A percentile compares a stretch with the other conserved stretches of the same genome.
These are phyloP conservation scores for Enteromius afrohamiltoni DNA, from an alignment of 2,797 vertebrate species.

Conservation along the genomic window DNA sequence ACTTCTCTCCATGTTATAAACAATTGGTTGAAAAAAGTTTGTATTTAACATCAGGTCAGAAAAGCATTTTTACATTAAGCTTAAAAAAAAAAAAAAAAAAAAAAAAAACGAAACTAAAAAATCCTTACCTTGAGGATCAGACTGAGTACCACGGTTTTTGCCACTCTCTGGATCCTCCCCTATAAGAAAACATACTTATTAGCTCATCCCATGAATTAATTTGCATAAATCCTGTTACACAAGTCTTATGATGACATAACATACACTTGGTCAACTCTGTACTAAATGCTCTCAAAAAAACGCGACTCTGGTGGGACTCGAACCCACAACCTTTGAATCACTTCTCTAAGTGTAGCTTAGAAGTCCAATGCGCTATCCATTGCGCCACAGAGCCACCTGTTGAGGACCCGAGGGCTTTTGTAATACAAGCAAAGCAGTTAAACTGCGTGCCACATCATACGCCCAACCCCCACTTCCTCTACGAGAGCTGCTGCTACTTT, in stretches of 20 bases:
- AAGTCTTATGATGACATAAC: neutral
- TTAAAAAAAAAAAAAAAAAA: neutral
- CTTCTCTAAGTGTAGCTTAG: conserved; percentile 67
- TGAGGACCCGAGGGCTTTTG: conserved; percentile 9
- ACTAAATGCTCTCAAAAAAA: conserved; percentile 2
- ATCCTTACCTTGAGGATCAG: conserved; percentile 72
- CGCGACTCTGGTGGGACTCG: conserved; percentile 86
- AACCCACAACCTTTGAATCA: conserved; percentile 89
- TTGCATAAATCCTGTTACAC: neutral
- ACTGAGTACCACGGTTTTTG: conserved; percentile 58
- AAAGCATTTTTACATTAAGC: neutral
- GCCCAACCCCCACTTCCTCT: conserved; percentile 31
- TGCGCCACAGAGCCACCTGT: conserved; percentile 89
- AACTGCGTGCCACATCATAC: neutral
- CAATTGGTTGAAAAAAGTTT: neutral
- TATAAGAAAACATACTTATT: conserved; percentile 46
- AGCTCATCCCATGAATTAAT: neutral
- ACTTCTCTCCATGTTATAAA: neutral
- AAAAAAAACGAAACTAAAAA: neutral
- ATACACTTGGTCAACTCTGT: neutral
- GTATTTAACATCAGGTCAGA: neutral
- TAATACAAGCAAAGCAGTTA: conserved; percentile 33
- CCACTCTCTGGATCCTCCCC: conserved; percentile 77
- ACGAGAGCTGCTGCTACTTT: neutral
- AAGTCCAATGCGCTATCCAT: conserved; percentile 94